These are phyloP conservation scores for Pelobates fuscus DNA, from an alignment of 2,113 vertebrate genomes.

Conservation along the genomic window DNA sequence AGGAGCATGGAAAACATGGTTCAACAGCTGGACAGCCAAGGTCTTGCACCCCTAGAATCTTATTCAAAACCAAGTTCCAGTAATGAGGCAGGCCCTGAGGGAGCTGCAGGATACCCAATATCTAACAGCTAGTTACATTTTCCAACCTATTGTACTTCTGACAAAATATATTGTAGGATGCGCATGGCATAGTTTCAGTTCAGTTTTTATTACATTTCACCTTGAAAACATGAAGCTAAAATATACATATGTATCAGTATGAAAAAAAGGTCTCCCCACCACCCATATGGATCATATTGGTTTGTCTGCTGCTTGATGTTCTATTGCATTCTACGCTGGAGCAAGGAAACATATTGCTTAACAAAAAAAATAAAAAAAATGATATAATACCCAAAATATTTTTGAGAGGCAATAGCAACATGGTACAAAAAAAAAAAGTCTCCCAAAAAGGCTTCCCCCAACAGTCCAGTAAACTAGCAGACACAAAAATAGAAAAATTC, in stretches of 20 bases:
- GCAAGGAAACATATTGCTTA: background rate
- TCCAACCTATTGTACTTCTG: background rate
- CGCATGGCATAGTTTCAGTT: slow-evolving; percentile 1
- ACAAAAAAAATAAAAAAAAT: background rate
- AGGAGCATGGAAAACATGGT: too few species aligned
- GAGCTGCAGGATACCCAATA: slow-evolving; percentile 25
- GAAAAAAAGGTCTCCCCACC: background rate
- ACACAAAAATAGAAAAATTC: too few species aligned
- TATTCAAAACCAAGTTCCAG: slow-evolving; percentile 35
- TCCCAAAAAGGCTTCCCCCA: background rate
- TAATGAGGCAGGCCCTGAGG: slow-evolving; percentile 45
- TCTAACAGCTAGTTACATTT: slow-evolving; percentile 30
- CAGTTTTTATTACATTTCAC: background rate
- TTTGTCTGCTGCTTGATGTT: background rate
- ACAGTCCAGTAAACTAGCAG: background rate
- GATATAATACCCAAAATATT: background rate
- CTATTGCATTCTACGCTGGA: background rate
- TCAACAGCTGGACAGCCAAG: too few species aligned
- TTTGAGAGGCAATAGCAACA: background rate
- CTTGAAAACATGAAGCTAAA: slow-evolving; percentile 16
- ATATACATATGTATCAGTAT: slow-evolving; percentile 18
- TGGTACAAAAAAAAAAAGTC: background rate
- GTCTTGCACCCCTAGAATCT: background rate
- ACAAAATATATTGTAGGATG: slow-evolving; percentile 17
- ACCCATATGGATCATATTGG: background rate